These are phyloP conservation scores for Callaeas wilsoni DNA, from an alignment of 2,113 vertebrate species.

Conservation along the genomic window DNA sequence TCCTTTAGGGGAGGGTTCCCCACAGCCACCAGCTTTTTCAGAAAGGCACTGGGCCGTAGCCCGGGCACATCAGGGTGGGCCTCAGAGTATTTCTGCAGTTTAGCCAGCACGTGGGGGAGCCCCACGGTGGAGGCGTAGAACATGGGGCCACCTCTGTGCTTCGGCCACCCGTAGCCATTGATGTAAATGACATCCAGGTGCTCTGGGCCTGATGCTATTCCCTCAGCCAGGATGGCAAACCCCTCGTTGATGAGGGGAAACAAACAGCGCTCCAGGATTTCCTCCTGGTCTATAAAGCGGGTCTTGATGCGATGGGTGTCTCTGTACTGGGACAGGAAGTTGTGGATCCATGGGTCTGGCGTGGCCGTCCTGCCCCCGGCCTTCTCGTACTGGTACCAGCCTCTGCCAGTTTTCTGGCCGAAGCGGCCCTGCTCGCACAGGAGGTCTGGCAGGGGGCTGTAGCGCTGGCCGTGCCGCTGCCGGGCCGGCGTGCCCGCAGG, in stretches of 20 bases:
- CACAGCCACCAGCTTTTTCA: conserved; percentile 79
- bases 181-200: conserved; percentile 89
- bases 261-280: conserved; percentile 87
- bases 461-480: conserved; percentile 70
- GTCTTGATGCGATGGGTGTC: conserved; percentile 67
- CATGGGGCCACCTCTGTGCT: conserved; percentile 88
- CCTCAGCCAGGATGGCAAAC: conserved; percentile 85
- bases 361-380: conserved; percentile 71
- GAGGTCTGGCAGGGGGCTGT: conserved; percentile 86
- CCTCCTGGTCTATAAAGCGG: conserved; percentile 73
- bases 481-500: conserved; percentile 62
- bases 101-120: conserved; percentile 74
- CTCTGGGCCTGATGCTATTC: conserved; percentile 81
- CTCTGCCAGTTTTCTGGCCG: conserved; percentile 85
- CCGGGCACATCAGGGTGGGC: conserved; percentile 79
- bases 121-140: conserved; percentile 85
- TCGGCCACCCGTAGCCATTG: conserved; percentile 88
- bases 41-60: conserved; percentile 78
- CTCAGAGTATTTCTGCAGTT: conserved; percentile 79
- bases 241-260: conserved; percentile 87
- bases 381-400: conserved; percentile 89
- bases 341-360: conserved; percentile 81
- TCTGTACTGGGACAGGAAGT: conserved; percentile 80
- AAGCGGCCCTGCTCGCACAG: conserved; percentile 84
- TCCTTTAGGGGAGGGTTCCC: conserved; percentile 82